Evolutionary conservation across 2,113 vertebrate species (phyloP).

Genomic region (Corythaeola cristata): DNA sequence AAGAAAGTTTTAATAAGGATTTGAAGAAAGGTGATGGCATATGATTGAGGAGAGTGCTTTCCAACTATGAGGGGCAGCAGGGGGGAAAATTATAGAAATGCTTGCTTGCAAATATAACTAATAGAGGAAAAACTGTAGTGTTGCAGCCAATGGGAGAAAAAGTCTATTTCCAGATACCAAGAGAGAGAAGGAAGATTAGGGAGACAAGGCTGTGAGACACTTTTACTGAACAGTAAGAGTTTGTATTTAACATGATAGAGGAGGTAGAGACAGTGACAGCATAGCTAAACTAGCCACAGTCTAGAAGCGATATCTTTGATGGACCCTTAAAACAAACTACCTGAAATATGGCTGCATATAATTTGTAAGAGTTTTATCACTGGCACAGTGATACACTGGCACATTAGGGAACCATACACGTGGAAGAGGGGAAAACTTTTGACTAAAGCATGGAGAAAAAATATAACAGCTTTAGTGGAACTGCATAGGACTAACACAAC

Average conservation of each 20-base stretch:
- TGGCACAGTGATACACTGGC: neutral
- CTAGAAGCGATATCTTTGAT: neutral
- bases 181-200: neutral
- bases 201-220: neutral
- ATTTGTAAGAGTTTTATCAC: neutral
- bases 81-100: neutral
- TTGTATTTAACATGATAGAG: neutral
- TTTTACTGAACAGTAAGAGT: neutral
- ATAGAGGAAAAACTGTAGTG: neutral
- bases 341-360: neutral
- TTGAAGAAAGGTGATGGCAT: neutral
- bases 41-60: neutral
- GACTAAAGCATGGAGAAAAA: neutral
- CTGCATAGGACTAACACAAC: neutral
- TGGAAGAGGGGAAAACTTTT: neutral
- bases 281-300: neutral
- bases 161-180: neutral
- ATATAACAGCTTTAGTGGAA: neutral
- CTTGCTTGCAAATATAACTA: neutral
- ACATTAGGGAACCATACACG: neutral
- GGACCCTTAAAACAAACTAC: neutral
- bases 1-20: neutral
- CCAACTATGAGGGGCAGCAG: neutral
- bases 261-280: neutral
- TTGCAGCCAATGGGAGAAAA: neutral